phyloP scores from a whole-genome alignment of 2,113 vertebrate genomes.

The Pogonocichla stellata region DNA sequence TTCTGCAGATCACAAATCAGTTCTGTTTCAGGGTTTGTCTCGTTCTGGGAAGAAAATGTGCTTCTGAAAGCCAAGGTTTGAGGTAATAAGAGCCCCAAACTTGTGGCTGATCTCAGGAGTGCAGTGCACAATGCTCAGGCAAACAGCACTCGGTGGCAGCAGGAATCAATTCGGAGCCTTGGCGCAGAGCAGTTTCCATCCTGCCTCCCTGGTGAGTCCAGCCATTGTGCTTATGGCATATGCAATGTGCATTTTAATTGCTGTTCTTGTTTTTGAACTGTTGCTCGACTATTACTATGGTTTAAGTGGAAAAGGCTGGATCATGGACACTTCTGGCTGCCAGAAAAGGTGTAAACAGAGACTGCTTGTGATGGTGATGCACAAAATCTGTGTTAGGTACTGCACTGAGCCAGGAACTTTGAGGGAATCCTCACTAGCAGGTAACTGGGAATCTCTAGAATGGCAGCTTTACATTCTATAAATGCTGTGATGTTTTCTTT shows the following conservation, averaged over 20 bases:
- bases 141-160: background rate
- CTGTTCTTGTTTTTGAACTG: background rate
- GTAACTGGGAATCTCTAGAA: background rate
- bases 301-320: background rate
- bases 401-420: background rate
- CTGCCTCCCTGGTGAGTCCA: constrained; percentile 42
- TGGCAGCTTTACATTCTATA: background rate
- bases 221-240: background rate
- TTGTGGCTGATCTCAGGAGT: background rate
- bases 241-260: constrained; percentile 40
- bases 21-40: background rate
- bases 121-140: constrained; percentile 15
- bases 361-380: background rate
- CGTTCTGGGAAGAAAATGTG: background rate
- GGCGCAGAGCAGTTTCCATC: background rate
- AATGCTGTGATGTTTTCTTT: background rate
- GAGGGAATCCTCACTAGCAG: background rate
- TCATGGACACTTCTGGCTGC: background rate
- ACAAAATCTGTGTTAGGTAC: background rate
- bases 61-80: constrained; percentile 7
- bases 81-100: constrained; percentile 5
- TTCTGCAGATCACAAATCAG: background rate
- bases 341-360: background rate
- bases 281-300: background rate
- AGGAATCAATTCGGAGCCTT: background rate